A percentile compares a stretch with the other conserved stretches of the same genome.
Conservation (phyloP, 2,113 vertebrate species). For the Physeter macrocephalus region DNA sequence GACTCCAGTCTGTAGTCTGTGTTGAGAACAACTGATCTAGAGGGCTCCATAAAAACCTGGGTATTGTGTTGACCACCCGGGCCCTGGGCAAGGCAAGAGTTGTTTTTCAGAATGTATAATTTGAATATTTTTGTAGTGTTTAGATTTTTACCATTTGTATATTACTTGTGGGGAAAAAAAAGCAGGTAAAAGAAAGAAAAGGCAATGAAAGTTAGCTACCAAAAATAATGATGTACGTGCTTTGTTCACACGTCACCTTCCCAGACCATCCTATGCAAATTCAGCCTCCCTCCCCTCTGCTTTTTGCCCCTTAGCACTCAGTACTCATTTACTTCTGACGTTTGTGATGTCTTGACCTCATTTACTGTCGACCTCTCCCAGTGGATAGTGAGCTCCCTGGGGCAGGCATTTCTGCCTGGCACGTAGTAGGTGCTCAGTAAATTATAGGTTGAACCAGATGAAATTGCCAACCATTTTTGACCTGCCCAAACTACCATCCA, state of each 20-base stretch:
- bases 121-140: not conserved
- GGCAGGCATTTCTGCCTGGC: not conserved
- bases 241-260: not conserved
- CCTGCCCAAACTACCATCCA: fast-evolving
- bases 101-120: not conserved
- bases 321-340: not conserved
- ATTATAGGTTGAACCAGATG: not conserved
- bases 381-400: not conserved
- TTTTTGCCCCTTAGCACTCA: not conserved
- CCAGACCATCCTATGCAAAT: not conserved
- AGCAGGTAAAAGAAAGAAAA: not conserved
- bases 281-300: too few species aligned
- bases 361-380: not conserved
- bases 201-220: not conserved
- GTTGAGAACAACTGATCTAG: not conserved
- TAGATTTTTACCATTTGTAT: not conserved
- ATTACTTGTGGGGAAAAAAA: not conserved
- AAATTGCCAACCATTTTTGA: not conserved
- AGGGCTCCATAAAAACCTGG: not conserved
- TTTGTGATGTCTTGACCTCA: not conserved
- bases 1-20: not conserved
- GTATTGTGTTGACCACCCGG: not conserved
- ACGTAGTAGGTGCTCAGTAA: not conserved
- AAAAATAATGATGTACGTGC: not conserved
- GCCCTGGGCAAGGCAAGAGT: not conserved